Conservation (phyloP, 2,888 invertebrate genomes). For the Graphium colonna region DNA sequence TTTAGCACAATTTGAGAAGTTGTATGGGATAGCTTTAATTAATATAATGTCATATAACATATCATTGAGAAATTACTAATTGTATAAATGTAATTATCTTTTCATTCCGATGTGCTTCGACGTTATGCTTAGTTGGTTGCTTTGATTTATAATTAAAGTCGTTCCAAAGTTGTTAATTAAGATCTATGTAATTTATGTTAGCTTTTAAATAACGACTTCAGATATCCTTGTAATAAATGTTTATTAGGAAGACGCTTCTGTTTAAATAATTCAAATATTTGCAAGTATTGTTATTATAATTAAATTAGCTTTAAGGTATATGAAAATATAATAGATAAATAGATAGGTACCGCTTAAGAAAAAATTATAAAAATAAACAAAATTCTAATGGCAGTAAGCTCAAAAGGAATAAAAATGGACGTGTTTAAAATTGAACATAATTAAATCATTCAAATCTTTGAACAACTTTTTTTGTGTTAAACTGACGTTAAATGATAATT, state of each 20-base stretch:
- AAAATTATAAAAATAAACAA: too few relatives aligned
- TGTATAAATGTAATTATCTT: slow-evolving; percentile 26
- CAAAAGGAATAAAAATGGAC: background rate
- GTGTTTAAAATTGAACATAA: too few relatives aligned
- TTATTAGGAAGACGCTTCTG: background rate
- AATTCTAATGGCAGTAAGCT: background rate
- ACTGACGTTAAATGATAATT: too few relatives aligned
- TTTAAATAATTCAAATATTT: slow-evolving; percentile 4
- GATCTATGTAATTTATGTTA: background rate
- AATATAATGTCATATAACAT: slow-evolving; percentile 51
- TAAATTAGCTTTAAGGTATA: slow-evolving; percentile 5
- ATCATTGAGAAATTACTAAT: slow-evolving; percentile 33
- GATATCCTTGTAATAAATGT: slow-evolving; percentile 3
- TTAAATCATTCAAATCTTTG: too few relatives aligned
- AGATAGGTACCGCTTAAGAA: slow-evolving; percentile 7
- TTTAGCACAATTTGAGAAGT: slow-evolving; percentile 68
- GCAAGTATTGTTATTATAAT: slow-evolving; percentile 10
- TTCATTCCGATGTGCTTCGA: background rate
- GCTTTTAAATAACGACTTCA: background rate
- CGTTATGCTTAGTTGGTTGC: slow-evolving; percentile 7
- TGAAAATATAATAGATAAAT: slow-evolving; percentile 17
- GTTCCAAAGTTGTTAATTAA: background rate
- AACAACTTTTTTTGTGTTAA: background rate
- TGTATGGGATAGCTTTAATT: slow-evolving; percentile 80
- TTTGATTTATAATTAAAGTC: slow-evolving; percentile 14